Conservation (phyloP, 1,140 invertebrate genomes). For the Anastatus disparis region DNA sequence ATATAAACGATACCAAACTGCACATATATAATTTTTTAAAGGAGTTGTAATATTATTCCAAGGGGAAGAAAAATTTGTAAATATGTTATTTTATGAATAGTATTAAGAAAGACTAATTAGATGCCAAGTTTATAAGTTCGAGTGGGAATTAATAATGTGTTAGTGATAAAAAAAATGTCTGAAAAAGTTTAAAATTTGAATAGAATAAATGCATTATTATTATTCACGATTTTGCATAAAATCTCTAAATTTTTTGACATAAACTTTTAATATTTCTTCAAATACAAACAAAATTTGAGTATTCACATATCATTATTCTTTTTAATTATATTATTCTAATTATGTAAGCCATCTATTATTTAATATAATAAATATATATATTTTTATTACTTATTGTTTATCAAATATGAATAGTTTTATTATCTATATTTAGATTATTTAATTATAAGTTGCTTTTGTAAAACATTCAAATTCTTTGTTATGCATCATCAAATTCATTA, state of each 20-base stretch:
- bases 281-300: neutral
- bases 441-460: neutral
- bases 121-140: neutral
- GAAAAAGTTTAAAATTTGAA: neutral
- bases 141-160: neutral
- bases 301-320: neutral
- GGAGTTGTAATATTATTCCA: conserved; percentile 28
- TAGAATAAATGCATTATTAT: conserved; percentile 4
- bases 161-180: neutral
- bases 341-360: neutral
- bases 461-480: conserved; percentile 1
- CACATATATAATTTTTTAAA: conserved; percentile 28
- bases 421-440: neutral
- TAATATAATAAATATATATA: no score
- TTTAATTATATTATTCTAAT: conserved; percentile 11
- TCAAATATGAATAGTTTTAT: no score
- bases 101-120: neutral
- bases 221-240: neutral
- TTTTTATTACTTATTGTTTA: no score
- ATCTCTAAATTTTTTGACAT: neutral
- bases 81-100: conserved; percentile 31
- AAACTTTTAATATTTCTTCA: neutral
- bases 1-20: conserved; percentile 3
- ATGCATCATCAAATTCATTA: conserved; percentile 34
- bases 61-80: conserved; percentile 30